A percentile compares a stretch with the other conserved stretches of the same genome.
Evolutionary conservation across 2,113 vertebrate genomes (phyloP).

Genomic region (Campylomormyrus numenius): DNA sequence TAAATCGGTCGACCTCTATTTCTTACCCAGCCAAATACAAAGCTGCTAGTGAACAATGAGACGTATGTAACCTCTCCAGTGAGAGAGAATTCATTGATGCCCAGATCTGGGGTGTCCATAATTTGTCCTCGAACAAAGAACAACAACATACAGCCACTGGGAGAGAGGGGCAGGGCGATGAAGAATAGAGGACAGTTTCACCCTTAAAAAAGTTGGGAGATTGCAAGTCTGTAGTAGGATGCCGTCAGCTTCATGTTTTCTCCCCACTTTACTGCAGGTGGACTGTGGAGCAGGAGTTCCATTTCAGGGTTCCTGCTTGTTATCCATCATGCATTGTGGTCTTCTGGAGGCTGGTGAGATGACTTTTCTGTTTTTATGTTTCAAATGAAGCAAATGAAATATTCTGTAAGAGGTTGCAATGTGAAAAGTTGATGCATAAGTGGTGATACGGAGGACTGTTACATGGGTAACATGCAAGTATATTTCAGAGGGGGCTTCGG

Average conservation of each 20-base stretch:
- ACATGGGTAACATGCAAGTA: not conserved
- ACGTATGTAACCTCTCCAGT: not conserved
- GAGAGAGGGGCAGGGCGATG: not conserved
- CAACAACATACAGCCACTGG: not conserved
- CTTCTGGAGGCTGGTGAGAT: constrained; percentile 59
- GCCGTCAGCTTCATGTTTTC: not conserved
- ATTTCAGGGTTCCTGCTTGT: not conserved
- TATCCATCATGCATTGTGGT: constrained; percentile 54
- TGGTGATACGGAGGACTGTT: no score
- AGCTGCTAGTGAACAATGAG: not conserved
- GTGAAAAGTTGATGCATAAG: not conserved
- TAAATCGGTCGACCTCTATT: no score
- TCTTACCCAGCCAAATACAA: not conserved
- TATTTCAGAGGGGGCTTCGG: constrained; percentile 76
- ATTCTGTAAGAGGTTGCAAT: not conserved
- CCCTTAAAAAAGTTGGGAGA: not conserved
- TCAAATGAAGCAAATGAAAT: not conserved
- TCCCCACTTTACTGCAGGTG: not conserved
- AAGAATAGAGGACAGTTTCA: not conserved
- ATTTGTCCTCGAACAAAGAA: not conserved
- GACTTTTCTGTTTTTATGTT: not conserved
- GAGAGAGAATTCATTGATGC: not conserved
- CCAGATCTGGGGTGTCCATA: not conserved
- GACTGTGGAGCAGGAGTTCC: not conserved
- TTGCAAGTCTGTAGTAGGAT: not conserved